A percentile compares a stretch with the other conserved stretches of the same genome.
Evolutionary conservation across 2,797 vertebrate genomes (phyloP).

Genomic region (Merluccius polli): DNA sequence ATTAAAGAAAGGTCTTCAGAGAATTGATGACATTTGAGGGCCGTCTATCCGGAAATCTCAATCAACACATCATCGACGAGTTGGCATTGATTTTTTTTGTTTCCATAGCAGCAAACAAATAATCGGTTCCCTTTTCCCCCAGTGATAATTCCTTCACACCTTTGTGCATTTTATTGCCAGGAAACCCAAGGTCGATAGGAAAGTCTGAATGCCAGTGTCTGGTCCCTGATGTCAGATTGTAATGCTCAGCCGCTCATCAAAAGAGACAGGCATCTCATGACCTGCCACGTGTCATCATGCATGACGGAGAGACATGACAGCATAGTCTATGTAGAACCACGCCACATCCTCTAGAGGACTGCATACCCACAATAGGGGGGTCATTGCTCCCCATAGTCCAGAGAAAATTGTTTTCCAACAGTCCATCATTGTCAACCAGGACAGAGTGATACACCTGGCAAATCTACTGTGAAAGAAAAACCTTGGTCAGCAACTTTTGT

Average conservation of each 20-base stretch:
- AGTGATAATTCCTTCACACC: not conserved
- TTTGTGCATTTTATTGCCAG: conserved; percentile 2
- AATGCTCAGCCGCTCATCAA: conserved; percentile 51
- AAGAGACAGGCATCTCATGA: conserved; percentile 39
- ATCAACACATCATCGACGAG: too few species aligned
- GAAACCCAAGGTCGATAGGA: conserved; percentile 36
- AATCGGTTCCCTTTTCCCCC: not conserved
- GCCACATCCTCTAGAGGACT: conserved; percentile 22
- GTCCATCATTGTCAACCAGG: conserved; percentile 42
- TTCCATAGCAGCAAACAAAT: not conserved
- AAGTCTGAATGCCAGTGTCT: conserved; percentile 41
- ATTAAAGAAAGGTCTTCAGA: not conserved
- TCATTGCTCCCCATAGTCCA: conserved; percentile 27
- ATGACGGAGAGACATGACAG: conserved; percentile 41
- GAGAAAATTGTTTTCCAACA: conserved; percentile 21
- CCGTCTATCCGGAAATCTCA: not conserved
- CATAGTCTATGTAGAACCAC: conserved; percentile 19
- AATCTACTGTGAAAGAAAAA: conserved; percentile 13
- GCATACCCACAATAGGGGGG: conserved; percentile 14
- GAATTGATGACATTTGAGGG: not conserved
- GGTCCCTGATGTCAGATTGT: conserved; percentile 45
- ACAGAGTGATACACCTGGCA: conserved; percentile 20
- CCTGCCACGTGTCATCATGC: not conserved
- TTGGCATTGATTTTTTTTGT: not conserved
- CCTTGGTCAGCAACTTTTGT: not conserved